Base-by-base conservation (phyloP, 2,113 vertebrate species). In the Carettochelys insculpta region DNA sequence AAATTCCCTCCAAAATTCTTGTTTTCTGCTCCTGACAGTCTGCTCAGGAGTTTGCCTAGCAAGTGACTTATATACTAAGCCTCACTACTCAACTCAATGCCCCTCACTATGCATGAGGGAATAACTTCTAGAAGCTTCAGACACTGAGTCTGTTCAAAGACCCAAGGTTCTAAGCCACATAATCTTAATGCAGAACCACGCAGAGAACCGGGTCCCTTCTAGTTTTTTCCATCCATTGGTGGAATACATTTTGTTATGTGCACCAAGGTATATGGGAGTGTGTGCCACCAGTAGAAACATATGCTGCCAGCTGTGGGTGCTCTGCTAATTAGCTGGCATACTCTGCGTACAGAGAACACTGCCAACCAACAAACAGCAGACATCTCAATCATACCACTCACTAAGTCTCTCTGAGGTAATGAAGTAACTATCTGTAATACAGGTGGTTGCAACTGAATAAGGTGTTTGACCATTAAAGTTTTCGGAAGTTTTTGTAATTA, bases 111-210 rank as follows among this genome's bases (percentile, higher is more conserved):
- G n/a, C 1, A 0, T 38, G 85, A 83, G 90, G 88, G 50, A 38
- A 85, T 96, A 90, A 95, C 95, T 95, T 96, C 94, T 71, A 92
- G 48, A 84, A 91, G 20, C 83, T 90, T 79, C 27, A n/a, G 52
- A 93, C 82, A 73, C 11, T 43, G 38, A 22, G 38, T 19, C 38
- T 73, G 41, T 25, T 73, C 91, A 79, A 43, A 94, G 88, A 83
- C 73, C 54, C 0, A 0, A 76, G 95, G 86, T 88, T 85, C 24
- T 2, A 43, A 89, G 85, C 34, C 0, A 0, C 34, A 11, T 6
- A 0, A 19, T 71, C 45, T 7, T 5, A 1, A 0, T 65, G n/a
- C 82, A 77, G 75, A 50, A 45, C 73, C 6, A 2, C n/a, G n/a
- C n/a, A n/a, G n/a, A n/a, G n/a, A n/a, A n/a, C n/a, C n/a, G n/a